Evolutionary conservation across 2,888 invertebrate genomes (phyloP), one percentile per base, ranked within the genome.

Genomic region (Acleris cristana): DNA sequence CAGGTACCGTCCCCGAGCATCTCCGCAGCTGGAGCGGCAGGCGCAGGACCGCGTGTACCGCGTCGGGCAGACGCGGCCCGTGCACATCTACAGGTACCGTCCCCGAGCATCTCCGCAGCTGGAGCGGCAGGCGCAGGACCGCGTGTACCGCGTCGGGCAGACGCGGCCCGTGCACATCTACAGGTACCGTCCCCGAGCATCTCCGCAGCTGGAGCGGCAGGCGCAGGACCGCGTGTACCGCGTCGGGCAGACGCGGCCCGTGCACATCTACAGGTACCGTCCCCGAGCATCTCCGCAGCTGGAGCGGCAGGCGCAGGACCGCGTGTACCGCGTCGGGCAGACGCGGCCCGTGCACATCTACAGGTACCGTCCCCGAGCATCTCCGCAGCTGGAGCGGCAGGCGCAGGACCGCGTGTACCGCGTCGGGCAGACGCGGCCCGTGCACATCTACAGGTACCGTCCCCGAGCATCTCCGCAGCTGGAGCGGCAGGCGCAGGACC

Each of bases 101-200:
- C 7, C 26, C 7, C 26, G 26, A 7, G 26, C 26, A 30, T 6
- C 26, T 30, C 99, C 99, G 0, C 98, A 99, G 79, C 89, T 99
- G 55, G 99, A 99, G 87, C 94, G 95, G 52, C 99, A 99, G 87
- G 99, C 99, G 0, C 97, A 97, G 89, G 99, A 99, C 90, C 94
- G 99, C 70, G 96, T 99, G 70, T 98, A 98, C 88, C 92, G 99
- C 69, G 95, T 99, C 71, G 99, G 99, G 0, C 99, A 99, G 85
- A 12, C 34, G 34, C 34, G 34, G 8, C 34, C 34, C 12, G 34
- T 34, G 34, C 34, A 34, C 34, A 34, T 34, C 34, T 34, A 34
- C 34, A 34, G 34, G 34, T 34, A 34, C 34, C 26, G 26, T 30
- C 7, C 26, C 1, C 26, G 26, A 30, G 7, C 26, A 30, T 30